Percentiles rank a stretch among this genome's conserved stretches.
phyloP scores from a whole-genome alignment of 2,797 vertebrate species.

The Botia almorhae region DNA sequence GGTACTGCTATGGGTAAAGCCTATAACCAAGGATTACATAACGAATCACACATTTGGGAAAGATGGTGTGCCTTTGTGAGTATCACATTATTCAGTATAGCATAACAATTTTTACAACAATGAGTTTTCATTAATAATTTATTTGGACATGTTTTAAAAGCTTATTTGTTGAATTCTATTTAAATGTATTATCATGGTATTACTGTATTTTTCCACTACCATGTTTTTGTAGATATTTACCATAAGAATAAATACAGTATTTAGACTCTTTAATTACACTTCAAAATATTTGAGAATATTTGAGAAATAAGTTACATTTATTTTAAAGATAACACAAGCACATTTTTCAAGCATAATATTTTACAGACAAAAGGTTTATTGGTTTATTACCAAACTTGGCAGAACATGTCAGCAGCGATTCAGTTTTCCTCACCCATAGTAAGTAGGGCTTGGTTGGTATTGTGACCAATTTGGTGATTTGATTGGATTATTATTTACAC shows the following conservation, averaged over 20 bases:
- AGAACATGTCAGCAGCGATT: too few species aligned
- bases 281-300: background rate
- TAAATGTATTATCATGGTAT: background rate
- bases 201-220: background rate
- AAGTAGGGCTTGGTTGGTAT: too few species aligned
- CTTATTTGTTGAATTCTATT: background rate
- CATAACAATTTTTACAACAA: background rate
- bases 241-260: background rate
- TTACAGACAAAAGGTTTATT: background rate
- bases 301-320: background rate
- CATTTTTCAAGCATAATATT: background rate
- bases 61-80: constrained; percentile 95
- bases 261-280: background rate
- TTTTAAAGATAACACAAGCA: background rate
- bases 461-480: too few species aligned
- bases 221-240: background rate
- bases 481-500: too few species aligned
- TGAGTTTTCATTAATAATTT: background rate
- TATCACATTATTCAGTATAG: constrained; percentile 3
- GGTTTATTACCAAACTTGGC: background rate
- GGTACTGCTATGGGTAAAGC: constrained; percentile 96
- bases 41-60: constrained; percentile 93
- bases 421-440: too few species aligned
- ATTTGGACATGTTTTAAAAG: background rate
- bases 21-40: constrained; percentile 97